These are phyloP conservation scores for Drosophila multiciliata DNA, from an alignment of 2,888 invertebrate genomes.

Conservation along the genomic window DNA sequence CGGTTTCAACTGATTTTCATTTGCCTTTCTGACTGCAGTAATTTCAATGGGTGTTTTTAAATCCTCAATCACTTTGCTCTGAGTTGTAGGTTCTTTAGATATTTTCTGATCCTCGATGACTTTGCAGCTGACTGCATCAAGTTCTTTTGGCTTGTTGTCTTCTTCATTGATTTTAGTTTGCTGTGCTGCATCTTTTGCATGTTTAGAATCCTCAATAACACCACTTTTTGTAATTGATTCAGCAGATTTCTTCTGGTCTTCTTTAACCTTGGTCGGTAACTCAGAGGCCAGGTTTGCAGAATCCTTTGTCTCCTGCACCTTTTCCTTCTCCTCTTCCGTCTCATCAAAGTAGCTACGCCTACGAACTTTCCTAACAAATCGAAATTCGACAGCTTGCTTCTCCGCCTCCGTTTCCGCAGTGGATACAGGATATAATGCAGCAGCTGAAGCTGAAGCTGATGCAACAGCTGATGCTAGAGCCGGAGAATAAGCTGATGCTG, in stretches of 20 bases:
- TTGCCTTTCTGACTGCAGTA: not conserved
- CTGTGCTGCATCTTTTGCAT: not conserved
- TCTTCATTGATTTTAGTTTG: not conserved
- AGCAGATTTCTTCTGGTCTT: not conserved
- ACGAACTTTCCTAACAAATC: conserved; percentile 82
- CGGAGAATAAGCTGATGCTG: conserved; percentile 3
- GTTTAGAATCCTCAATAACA: not conserved
- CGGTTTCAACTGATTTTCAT: not conserved
- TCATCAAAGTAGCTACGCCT: conserved; percentile 81
- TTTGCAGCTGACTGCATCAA: not conserved
- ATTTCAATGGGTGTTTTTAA: not conserved
- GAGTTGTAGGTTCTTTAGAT: not conserved
- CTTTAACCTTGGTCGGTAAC: not conserved
- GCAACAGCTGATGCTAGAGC: not conserved
- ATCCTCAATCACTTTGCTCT: not conserved
- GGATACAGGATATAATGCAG: not conserved
- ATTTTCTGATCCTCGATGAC: not conserved
- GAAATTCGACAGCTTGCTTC: conserved; percentile 71
- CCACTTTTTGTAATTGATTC: not conserved
- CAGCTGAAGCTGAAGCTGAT: not conserved
- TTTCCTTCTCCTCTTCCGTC: conserved; percentile 67
- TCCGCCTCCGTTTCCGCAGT: not conserved
- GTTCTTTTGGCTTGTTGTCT: not conserved
- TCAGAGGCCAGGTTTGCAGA: not conserved
- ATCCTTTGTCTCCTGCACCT: conserved; percentile 9